phyloP scores from a whole-genome alignment of 2,888 invertebrate genomes.

The Aporophyla lueneburgensis region DNA sequence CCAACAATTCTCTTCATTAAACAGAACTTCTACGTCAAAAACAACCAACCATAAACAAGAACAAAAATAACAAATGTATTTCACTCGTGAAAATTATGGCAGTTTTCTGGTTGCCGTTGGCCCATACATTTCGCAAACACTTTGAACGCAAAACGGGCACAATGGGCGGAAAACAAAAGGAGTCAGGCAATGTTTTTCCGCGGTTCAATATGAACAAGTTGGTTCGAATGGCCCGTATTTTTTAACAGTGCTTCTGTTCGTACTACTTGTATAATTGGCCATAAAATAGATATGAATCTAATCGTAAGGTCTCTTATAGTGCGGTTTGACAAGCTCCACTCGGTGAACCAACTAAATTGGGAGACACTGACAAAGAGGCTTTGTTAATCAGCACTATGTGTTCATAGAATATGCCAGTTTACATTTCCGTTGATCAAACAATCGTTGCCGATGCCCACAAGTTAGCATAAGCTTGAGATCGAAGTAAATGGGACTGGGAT shows the following conservation, averaged over 20 bases:
- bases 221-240: conserved; percentile 50
- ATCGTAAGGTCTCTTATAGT: conserved; percentile 5
- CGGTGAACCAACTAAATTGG: conserved; percentile 29
- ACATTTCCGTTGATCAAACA: conserved; percentile 6
- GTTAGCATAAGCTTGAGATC: background rate
- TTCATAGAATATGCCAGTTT: conserved; percentile 28
- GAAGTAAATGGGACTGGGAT: background rate
- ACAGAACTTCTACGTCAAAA: conserved; percentile 19
- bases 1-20: background rate
- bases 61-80: conserved; percentile 24
- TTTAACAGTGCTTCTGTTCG: conserved; percentile 48
- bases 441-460: background rate
- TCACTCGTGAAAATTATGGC: conserved; percentile 42
- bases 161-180: conserved; percentile 65
- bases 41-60: conserved; percentile 9
- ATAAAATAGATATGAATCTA: conserved; percentile 22
- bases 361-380: background rate
- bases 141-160: conserved; percentile 49
- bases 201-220: conserved; percentile 67
- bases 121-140: conserved; percentile 56
- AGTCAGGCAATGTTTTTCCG: conserved; percentile 56
- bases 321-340: background rate
- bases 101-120: conserved; percentile 45
- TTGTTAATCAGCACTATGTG: background rate
- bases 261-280: conserved; percentile 1